Evolutionary conservation across 1,140 invertebrate species (phyloP), one percentile per base, ranked within the genome.

Genomic region (Zelostemma sp.): DNA sequence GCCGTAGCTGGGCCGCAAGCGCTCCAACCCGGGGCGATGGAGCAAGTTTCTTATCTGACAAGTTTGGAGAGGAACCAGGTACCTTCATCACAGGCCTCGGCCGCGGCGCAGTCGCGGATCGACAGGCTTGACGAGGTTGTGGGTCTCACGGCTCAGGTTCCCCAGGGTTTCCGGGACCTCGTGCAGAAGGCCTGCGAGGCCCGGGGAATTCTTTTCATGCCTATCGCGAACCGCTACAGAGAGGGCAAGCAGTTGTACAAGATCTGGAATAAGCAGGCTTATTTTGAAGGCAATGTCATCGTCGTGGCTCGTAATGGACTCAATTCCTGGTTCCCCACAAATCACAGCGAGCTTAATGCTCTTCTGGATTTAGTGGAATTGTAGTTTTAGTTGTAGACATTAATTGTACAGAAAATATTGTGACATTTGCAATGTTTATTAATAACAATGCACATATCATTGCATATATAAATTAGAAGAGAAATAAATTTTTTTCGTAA

Each of bases 101-200:
- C 86, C 4, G 77, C 86, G 18, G 79, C 81, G 8, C 80, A 84
- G 21, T 86, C 87, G 5, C 78, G 86, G 66, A 85, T 88, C 50
- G 87, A 88, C 0, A 15, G 67, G 25, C 16, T 93, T 18, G 88
- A 88, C 0, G 90, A 92, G 72, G 88, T 89, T 5, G 81, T 93
- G 16, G 86, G 81, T 61, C 87, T 79, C 56, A 84, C 78, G 47
- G 85, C 78, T 56, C 88, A 88, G 75, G 87, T 89, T 66, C 88
- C 91, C 71, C 89, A 93, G 76, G 93, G 92, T 50, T 97, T 97
- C 85, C 95, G 94, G 66, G 96, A 98, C 75, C 84, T 98, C 1
- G 89, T 98, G 0, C 93, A 95, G 66, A 92, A 92, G 73, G 90
- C 91, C 57, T 97, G 96, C 75, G 91, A 95, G 71, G 95, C 97